phyloP scores from a whole-genome alignment of 2,113 vertebrate species.

The Nibea coibor region DNA sequence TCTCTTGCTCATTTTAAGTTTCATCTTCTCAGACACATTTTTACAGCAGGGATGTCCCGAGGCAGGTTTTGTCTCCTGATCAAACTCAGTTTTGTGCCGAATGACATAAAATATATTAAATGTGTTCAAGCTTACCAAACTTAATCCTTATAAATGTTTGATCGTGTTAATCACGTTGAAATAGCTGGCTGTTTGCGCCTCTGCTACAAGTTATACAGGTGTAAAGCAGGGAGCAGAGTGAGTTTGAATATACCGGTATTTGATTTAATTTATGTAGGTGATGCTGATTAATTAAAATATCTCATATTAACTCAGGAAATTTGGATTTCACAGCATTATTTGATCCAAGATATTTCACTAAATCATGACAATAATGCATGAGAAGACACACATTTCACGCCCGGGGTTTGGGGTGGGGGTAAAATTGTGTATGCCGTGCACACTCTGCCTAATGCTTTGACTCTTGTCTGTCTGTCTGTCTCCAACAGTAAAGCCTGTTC shows the following conservation, averaged over 20 bases:
- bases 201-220: background rate
- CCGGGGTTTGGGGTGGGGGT: background rate
- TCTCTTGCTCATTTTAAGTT: slow-evolving; percentile 7
- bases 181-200: background rate
- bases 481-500: slow-evolving; percentile 73
- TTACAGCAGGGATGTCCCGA: background rate
- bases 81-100: background rate
- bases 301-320: background rate
- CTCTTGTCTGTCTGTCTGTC: slow-evolving; percentile 34
- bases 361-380: slow-evolving; percentile 5
- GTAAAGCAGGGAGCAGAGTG: background rate
- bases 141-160: background rate
- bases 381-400: background rate
- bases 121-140: background rate
- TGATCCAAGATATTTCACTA: background rate
- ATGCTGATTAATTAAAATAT: background rate
- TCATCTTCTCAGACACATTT: slow-evolving; percentile 1
- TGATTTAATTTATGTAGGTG: background rate
- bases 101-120: background rate
- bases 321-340: background rate
- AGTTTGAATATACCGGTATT: background rate
- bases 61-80: slow-evolving; percentile 2
- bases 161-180: too few species aligned
- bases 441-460: slow-evolving; percentile 9
- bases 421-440: background rate